Percentiles rank a stretch among this genome's conserved stretches.
Evolutionary conservation across 2,888 invertebrate species (phyloP).

Genomic region (Tyria jacobaeae): DNA sequence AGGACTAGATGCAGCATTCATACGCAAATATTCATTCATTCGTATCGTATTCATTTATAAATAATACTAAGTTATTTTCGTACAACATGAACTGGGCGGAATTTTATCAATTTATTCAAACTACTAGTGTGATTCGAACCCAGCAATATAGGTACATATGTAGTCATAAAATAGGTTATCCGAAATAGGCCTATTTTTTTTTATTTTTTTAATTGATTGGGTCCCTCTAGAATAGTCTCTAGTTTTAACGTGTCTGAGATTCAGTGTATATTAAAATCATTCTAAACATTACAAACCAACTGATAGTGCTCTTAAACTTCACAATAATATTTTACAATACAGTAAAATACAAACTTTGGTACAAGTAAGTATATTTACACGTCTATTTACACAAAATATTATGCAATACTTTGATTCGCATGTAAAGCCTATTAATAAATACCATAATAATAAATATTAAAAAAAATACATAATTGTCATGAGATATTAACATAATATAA

Average conservation of each 20-base stretch:
- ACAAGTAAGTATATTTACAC: constrained; percentile 60
- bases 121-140: neutral
- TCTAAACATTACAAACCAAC: constrained; percentile 14
- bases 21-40: constrained; percentile 21
- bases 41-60: neutral
- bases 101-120: neutral
- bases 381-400: constrained; percentile 55
- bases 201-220: too few species aligned
- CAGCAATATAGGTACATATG: too few species aligned
- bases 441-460: constrained; percentile 21
- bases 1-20: constrained; percentile 47
- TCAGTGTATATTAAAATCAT: constrained; percentile 5
- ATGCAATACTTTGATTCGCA: constrained; percentile 62
- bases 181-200: too few species aligned
- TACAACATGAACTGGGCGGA: neutral
- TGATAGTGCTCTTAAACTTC: constrained; percentile 49
- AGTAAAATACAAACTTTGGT: constrained; percentile 65
- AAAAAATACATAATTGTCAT: neutral
- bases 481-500: neutral
- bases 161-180: too few species aligned
- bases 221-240: too few species aligned
- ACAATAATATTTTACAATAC: constrained; percentile 51
- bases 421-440: constrained; percentile 43
- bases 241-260: too few species aligned
- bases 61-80: neutral